Evolutionary conservation across 1,140 invertebrate genomes (phyloP).

Genomic region (Gonatopus flavifemur): DNA sequence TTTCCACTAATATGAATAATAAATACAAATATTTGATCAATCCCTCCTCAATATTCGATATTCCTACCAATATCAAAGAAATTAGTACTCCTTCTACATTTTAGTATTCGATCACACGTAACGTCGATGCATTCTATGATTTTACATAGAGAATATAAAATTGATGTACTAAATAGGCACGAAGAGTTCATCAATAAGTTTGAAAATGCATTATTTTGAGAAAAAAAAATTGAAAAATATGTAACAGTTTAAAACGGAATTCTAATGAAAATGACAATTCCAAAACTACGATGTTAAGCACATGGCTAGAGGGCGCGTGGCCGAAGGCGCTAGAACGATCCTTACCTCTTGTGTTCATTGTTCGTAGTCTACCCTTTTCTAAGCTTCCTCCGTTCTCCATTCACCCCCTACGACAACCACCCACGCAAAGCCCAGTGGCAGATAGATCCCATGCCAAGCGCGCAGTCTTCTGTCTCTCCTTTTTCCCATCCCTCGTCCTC

Average conservation of each 20-base stretch:
- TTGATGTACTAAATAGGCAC: too few species aligned
- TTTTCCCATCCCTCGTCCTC: too few species aligned
- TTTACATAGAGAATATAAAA: too few species aligned
- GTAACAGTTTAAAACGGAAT: not conserved
- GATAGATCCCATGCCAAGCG: conserved; percentile 13
- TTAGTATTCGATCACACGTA: too few species aligned
- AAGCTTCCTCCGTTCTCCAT: conserved; percentile 25
- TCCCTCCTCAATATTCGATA: too few species aligned
- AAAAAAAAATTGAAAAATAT: not conserved
- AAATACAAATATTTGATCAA: too few species aligned
- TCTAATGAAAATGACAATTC: conserved; percentile 40
- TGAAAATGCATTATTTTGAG: too few species aligned
- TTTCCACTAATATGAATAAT: too few species aligned
- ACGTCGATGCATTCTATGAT: too few species aligned
- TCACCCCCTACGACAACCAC: conserved; percentile 24
- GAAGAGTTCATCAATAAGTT: too few species aligned
- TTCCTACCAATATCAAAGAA: too few species aligned
- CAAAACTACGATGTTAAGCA: conserved; percentile 53
- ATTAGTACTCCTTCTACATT: too few species aligned
- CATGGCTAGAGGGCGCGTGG: conserved; percentile 48
- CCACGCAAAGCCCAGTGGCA: not conserved
- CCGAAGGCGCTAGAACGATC: conserved; percentile 54
- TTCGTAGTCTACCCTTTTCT: conserved; percentile 44
- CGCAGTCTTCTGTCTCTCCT: conserved; percentile 38
- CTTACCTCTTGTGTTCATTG: conserved; percentile 55